phyloP scores from a whole-genome alignment of 1,140 invertebrate species.

The Calycopis cecrops region DNA sequence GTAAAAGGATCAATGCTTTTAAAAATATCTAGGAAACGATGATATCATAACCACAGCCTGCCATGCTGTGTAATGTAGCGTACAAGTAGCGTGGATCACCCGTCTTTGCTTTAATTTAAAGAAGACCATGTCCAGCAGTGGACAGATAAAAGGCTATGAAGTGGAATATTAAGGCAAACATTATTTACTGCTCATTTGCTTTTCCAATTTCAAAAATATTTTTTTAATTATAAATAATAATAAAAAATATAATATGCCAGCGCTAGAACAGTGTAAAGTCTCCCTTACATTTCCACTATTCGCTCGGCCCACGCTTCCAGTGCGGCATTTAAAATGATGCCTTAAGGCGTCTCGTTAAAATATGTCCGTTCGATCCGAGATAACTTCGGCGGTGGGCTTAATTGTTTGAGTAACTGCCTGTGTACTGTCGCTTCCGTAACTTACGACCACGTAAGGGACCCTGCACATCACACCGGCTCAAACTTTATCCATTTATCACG shows the following conservation, averaged over 20 bases:
- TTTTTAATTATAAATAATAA: background rate
- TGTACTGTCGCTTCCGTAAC: slow-evolving; percentile 15
- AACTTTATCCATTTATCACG: no score
- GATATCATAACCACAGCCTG: no score
- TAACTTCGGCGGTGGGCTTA: slow-evolving; percentile 17
- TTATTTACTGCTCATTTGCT: no score
- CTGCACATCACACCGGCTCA: background rate
- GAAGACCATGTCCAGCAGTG: no score
- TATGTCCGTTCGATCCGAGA: slow-evolving; percentile 15
- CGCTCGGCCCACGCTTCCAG: slow-evolving; percentile 14
- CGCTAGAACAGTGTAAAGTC: background rate
- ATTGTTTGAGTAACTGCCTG: slow-evolving; percentile 11
- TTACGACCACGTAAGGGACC: background rate
- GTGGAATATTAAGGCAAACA: no score
- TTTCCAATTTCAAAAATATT: no score
- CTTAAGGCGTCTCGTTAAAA: slow-evolving; percentile 14
- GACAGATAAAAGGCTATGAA: no score
- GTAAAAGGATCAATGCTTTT: no score
- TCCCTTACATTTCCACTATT: slow-evolving; percentile 10
- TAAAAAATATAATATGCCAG: background rate
- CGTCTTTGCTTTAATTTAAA: no score
- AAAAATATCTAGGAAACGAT: no score
- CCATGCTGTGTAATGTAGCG: no score
- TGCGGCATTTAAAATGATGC: slow-evolving; percentile 14
- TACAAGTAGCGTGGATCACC: no score